Percentiles rank a stretch among this genome's conserved stretches.
phyloP scores from a whole-genome alignment of 2,797 vertebrate species.

The Florisuga fusca region DNA sequence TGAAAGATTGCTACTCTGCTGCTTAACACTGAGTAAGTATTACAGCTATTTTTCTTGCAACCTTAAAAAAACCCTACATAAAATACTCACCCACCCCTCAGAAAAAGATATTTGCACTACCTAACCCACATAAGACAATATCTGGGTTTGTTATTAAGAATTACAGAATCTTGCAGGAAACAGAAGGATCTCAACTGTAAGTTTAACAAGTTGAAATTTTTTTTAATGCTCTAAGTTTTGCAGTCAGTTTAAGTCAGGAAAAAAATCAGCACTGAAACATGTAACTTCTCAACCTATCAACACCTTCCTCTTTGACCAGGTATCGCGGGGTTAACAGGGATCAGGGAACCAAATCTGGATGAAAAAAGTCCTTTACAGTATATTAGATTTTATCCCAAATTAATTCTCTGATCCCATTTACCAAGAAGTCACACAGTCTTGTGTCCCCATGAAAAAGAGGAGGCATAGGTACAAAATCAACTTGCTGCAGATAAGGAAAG shows the following conservation, averaged over 20 bases:
- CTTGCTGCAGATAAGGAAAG: not conserved
- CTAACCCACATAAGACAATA: not conserved
- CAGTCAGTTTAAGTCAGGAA: not conserved
- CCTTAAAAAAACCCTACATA: not conserved
- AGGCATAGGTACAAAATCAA: not conserved
- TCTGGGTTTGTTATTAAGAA: not conserved
- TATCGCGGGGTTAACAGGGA: not conserved
- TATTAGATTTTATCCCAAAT: not conserved
- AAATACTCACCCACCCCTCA: not conserved
- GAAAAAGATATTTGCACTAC: accelerated
- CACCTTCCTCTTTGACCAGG: not conserved
- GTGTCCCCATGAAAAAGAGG: not conserved
- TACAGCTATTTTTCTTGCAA: not conserved
- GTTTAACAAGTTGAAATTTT: not conserved
- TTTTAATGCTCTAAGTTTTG: not conserved
- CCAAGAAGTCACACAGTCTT: not conserved
- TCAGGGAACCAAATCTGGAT: not conserved
- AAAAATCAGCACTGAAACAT: not conserved
- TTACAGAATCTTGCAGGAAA: not conserved
- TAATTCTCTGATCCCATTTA: not conserved
- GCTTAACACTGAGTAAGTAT: not conserved
- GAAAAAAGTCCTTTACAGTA: not conserved
- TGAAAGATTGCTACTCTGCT: not conserved
- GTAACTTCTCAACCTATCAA: not conserved
- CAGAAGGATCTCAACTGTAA: not conserved